Conservation (phyloP, 2,888 invertebrate genomes). For the Drosophila glabriapex region DNA sequence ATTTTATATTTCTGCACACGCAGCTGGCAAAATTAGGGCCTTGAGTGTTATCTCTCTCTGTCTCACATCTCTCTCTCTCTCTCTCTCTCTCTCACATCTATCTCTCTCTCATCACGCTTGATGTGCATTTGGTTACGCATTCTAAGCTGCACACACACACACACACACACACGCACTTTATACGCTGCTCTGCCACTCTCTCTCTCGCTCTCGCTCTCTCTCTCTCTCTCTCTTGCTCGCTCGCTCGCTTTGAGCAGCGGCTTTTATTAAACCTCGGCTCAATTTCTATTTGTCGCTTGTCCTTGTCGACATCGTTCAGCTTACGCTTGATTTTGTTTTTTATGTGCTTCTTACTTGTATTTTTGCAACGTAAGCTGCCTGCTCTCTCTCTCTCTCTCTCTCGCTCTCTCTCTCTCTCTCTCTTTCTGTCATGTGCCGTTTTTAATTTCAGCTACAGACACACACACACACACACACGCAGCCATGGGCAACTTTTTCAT, state of each 20-base stretch:
- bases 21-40: slow-evolving; percentile 53
- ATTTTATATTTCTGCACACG: slow-evolving; percentile 52
- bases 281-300: slow-evolving; percentile 56
- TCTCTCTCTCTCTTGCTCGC: background rate
- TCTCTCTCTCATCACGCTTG: slow-evolving; percentile 6
- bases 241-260: slow-evolving; percentile 26
- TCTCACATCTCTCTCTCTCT: background rate
- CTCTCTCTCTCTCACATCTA: background rate
- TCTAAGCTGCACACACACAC: slow-evolving; percentile 46
- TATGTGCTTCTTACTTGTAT: slow-evolving; percentile 8
- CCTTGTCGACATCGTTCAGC: slow-evolving; percentile 53
- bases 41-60: slow-evolving; percentile 37
- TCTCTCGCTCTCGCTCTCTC: background rate
- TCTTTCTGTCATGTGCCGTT: slow-evolving; percentile 36
- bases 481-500: slow-evolving; percentile 28
- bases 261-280: slow-evolving; percentile 67
- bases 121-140: slow-evolving; percentile 61
- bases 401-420: slow-evolving; percentile 4
- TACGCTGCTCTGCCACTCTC: background rate
- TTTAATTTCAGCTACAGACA: slow-evolving; percentile 55
- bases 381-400: slow-evolving; percentile 4
- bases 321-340: slow-evolving; percentile 32
- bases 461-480: slow-evolving; percentile 13
- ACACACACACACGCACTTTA: slow-evolving; percentile 10
- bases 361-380: slow-evolving; percentile 17